A percentile compares a stretch with the other conserved stretches of the same genome.
Conservation (phyloP, 2,797 vertebrate genomes). For the Pterois miles region DNA sequence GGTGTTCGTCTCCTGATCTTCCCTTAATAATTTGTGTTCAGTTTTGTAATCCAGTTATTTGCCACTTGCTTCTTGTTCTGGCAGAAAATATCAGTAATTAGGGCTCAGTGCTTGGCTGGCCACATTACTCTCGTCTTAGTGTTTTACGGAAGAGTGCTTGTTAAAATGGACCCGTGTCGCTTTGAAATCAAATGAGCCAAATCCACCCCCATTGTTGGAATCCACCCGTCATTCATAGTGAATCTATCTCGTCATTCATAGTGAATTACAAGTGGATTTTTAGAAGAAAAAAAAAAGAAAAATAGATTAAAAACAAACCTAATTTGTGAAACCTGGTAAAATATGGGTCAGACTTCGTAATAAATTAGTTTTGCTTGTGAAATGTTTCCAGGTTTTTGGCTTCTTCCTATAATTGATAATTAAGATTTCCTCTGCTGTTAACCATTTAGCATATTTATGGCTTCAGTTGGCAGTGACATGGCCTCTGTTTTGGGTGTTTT, state of each 20-base stretch:
- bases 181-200: conserved; percentile 65
- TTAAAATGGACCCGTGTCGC: conserved; percentile 63
- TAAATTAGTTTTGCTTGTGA: conserved; percentile 13
- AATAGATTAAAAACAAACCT: neutral
- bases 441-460: neutral
- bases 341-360: neutral
- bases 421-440: conserved; percentile 1
- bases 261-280: conserved; percentile 23
- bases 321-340: conserved; percentile 22
- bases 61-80: conserved; percentile 58
- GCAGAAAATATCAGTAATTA: conserved; percentile 67
- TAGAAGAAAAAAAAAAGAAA: neutral
- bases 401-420: conserved; percentile 32
- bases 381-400: conserved; percentile 10
- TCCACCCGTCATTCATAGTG: conserved; percentile 5
- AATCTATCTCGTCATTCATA: conserved; percentile 27
- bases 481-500: neutral
- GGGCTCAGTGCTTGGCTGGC: conserved; percentile 47
- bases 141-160: conserved; percentile 57
- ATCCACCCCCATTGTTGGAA: conserved; percentile 52
- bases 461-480: neutral
- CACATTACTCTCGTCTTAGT: conserved; percentile 49
- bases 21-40: conserved; percentile 54
- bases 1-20: conserved; percentile 41
- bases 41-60: conserved; percentile 67